Evolutionary conservation across 2,888 invertebrate species (phyloP), one percentile per base, ranked within the genome.

Genomic region (Dolomedes plantarius): DNA sequence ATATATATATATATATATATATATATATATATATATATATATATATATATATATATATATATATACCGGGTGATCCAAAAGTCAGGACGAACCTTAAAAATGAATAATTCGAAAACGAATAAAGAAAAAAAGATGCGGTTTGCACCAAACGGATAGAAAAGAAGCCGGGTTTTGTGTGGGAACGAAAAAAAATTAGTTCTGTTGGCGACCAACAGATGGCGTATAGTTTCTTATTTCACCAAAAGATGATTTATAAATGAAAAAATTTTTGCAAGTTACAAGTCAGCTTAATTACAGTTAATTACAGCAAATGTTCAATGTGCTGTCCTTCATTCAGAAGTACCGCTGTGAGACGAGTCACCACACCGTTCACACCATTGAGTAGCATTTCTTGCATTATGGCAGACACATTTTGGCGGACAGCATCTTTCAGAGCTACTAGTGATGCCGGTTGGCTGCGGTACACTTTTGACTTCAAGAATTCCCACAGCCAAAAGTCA

Each of bases 391-490:
- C 1, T 11, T 6, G 16, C 2, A 16, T 2, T 68, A 68, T 31
- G 32, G 31, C 68, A 11, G 41, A 46, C 68, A 68, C 31, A 36
- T 31, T 7, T 29, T 68, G 68, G 31, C 9, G 29, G 6, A 68
- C 68, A 32, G 29, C 68, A 31, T 68, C 68, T 28, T 68, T 68
- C n/a, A 68, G 11, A 31, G 29, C n/a, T 13, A 68, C 68, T 19
- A 68, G 36, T n/a, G 68, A 29, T 31, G 68, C n/a, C 6, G 68
- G 68, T 31, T 31, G 68, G 32, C 68, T 31, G 5, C 41, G 3
- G n/a, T 68, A 68, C 19, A 31, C 68, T 9, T 31, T 7, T 68
- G 68, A 68, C 69, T 69, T 69, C 69, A 69, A 36, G 19, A 7
- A 29, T 1, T 72, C 32, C 31, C 46, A 32, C 31, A 19, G 31